Conservation (phyloP, 2,888 invertebrate genomes). For the Ischnus inquisitorius region DNA sequence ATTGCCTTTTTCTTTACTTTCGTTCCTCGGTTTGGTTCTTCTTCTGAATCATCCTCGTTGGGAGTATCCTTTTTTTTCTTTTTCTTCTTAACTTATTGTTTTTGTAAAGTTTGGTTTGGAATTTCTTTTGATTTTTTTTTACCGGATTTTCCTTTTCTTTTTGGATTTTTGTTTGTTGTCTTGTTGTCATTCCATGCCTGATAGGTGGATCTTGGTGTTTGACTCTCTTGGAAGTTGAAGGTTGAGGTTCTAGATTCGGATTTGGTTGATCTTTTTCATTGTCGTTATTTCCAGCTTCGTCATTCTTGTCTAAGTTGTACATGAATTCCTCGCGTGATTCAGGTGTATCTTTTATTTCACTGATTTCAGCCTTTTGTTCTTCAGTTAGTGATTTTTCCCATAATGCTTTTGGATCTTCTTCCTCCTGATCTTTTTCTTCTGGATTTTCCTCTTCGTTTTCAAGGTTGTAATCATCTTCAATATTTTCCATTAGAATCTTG, state of each 20-base stretch:
- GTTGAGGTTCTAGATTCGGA: neutral
- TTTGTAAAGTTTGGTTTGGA: neutral
- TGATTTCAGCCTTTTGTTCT: too few species aligned
- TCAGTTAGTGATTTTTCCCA: too few species aligned
- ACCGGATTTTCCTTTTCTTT: too few species aligned
- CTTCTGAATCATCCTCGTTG: neutral
- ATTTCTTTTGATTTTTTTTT: neutral
- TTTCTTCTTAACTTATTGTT: neutral
- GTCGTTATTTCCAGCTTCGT: too few species aligned
- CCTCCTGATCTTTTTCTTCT: too few species aligned
- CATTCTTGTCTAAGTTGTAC: too few species aligned
- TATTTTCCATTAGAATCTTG: neutral
- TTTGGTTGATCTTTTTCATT: neutral
- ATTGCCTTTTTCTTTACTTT: slow-evolving; percentile 33
- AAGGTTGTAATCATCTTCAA: neutral
- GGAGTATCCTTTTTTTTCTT: neutral
- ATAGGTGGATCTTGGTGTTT: neutral
- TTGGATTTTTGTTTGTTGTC: neutral
- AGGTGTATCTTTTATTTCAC: too few species aligned
- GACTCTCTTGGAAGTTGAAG: neutral
- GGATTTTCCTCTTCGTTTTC: neutral
- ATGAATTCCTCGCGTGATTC: too few species aligned
- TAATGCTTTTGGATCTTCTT: slow-evolving; percentile 5
- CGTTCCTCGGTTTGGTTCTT: neutral
- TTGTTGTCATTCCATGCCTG: neutral